These are phyloP conservation scores for Pampusana beccarii DNA, from an alignment of 2,113 vertebrate genomes.

Conservation along the genomic window DNA sequence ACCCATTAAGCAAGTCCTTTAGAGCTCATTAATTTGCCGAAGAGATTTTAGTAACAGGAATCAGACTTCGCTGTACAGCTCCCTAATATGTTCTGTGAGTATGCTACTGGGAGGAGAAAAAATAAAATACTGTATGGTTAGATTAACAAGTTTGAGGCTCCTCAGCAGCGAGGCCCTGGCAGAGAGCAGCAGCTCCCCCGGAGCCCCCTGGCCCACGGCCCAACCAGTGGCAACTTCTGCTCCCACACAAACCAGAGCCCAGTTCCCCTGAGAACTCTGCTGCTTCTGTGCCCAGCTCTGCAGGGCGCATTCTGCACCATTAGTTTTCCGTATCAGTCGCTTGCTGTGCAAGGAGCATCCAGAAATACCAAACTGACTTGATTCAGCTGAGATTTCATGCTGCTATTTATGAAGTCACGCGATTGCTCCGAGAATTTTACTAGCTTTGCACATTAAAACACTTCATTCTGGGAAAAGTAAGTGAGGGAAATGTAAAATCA, in stretches of 20 bases:
- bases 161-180: neutral
- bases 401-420: neutral
- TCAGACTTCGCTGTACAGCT: neutral
- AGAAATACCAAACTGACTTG: neutral
- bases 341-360: neutral
- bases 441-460: neutral
- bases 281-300: neutral
- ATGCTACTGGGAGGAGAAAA: neutral
- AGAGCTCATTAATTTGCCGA: neutral
- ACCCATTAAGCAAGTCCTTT: neutral
- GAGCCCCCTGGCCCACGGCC: no score
- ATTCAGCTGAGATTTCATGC: neutral
- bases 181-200: no score
- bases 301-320: neutral
- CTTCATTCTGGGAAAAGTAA: neutral
- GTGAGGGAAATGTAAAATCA: neutral
- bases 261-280: neutral
- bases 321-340: neutral
- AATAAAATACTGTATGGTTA: neutral
- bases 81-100: neutral
- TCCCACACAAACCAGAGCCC: neutral
- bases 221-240: neutral
- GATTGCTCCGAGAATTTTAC: neutral
- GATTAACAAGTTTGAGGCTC: neutral
- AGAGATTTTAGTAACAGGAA: neutral